Percentiles rank a stretch among this genome's conserved stretches.
Conservation (phyloP, 2,113 vertebrate species). For the Psilopsiagon aurifrons region DNA sequence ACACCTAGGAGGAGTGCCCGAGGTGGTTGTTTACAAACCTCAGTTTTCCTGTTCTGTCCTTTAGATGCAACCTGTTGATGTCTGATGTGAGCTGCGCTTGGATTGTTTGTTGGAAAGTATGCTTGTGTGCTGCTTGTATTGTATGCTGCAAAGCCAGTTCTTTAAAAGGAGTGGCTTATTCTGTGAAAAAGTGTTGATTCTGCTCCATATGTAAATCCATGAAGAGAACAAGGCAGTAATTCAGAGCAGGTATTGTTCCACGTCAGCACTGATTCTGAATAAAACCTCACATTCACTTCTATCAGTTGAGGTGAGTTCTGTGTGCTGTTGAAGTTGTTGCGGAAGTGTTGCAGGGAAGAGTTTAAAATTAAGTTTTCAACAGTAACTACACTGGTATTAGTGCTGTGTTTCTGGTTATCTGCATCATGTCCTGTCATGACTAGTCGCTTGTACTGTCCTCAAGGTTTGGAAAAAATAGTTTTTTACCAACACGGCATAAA, state of each 20-base stretch:
- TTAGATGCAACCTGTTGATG: background rate
- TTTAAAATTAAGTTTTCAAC: background rate
- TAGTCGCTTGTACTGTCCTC: background rate
- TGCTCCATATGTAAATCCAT: background rate
- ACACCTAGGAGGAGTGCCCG: background rate
- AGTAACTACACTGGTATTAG: background rate
- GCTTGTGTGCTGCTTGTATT: background rate
- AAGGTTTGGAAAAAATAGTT: background rate
- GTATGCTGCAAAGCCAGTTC: background rate
- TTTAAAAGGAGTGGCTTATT: background rate
- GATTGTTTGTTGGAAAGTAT: background rate
- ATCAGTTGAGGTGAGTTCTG: background rate
- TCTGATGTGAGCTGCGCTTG: background rate
- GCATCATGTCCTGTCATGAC: background rate
- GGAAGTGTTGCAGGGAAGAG: background rate
- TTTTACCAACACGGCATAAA: background rate
- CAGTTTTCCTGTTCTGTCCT: background rate
- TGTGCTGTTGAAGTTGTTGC: background rate
- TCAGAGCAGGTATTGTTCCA: background rate
- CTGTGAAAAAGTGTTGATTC: background rate
- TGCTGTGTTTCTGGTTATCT: background rate
- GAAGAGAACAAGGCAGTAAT: background rate
- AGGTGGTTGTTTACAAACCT: background rate
- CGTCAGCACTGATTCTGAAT: accelerated
- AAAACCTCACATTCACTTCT: background rate